Conservation (phyloP, 2,888 invertebrate species). For the Lasioglossum leucozonium region DNA sequence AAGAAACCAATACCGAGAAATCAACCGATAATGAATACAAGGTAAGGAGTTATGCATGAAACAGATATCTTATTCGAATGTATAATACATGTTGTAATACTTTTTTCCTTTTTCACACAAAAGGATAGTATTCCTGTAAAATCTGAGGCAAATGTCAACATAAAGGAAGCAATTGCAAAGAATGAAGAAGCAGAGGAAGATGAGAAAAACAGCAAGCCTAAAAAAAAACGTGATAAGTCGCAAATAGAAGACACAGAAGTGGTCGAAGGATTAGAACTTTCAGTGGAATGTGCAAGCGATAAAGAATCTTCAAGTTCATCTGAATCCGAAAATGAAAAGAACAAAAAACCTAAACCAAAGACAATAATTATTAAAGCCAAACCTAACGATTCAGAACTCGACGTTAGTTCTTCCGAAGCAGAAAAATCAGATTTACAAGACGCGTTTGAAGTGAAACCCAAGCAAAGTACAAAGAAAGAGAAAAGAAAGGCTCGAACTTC, state of each 20-base stretch:
- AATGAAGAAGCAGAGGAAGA: conserved; percentile 30
- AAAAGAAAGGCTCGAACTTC: conserved; percentile 68
- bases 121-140: conserved; percentile 19
- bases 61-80: neutral
- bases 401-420: conserved; percentile 77
- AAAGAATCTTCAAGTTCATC: conserved; percentile 77
- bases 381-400: conserved; percentile 80
- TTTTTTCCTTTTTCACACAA: neutral
- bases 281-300: conserved; percentile 82
- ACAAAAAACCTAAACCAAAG: conserved; percentile 73
- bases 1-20: neutral
- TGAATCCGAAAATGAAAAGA: conserved; percentile 72
- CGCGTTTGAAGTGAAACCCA: conserved; percentile 42
- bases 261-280: conserved; percentile 80
- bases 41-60: conserved; percentile 33
- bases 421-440: conserved; percentile 70
- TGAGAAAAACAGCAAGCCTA: conserved; percentile 42
- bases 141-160: conserved; percentile 23
- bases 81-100: neutral
- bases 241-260: conserved; percentile 73
- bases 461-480: conserved; percentile 39
- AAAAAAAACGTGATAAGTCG: conserved; percentile 46
- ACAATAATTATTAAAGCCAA: conserved; percentile 80
- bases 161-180: conserved; percentile 24
- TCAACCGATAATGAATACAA: neutral